A percentile compares a stretch with the other conserved stretches of the same genome.
phyloP scores from a whole-genome alignment of 2,797 vertebrate genomes.

The Molossus alvarezi region DNA sequence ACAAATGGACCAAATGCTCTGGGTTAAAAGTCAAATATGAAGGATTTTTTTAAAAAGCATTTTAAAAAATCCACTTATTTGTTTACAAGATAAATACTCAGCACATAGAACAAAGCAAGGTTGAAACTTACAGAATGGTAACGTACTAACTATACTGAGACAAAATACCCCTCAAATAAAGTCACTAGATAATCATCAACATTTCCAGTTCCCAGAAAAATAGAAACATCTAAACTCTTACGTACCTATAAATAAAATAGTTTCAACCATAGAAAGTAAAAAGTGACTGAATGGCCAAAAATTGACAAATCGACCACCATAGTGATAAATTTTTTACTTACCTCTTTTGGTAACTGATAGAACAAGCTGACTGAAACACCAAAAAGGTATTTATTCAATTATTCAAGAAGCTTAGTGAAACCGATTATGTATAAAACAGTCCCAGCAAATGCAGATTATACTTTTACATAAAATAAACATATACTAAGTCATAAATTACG shows the following conservation, averaged over 20 bases:
- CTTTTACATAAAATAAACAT: neutral
- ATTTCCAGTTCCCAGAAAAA: constrained; percentile 11
- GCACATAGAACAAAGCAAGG: neutral
- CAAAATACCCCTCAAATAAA: neutral
- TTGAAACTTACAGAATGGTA: neutral
- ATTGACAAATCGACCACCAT: neutral
- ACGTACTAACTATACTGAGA: neutral
- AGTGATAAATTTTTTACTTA: constrained; percentile 12
- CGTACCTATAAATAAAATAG: neutral
- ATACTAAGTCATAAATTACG: neutral
- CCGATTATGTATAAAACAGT: neutral
- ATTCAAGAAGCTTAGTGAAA: neutral
- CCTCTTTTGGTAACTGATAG: constrained; percentile 1
- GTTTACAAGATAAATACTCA: neutral
- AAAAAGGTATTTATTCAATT: neutral
- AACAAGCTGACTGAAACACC: constrained; percentile 5
- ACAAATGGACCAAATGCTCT: neutral
- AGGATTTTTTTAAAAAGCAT: neutral
- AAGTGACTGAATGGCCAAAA: neutral
- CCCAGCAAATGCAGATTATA: neutral
- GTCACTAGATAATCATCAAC: neutral
- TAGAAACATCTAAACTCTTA: neutral
- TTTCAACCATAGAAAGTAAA: neutral
- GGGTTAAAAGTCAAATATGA: neutral
- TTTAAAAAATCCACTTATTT: neutral